Base-by-base conservation (phyloP, 1,140 invertebrate species). In the Dryas iulia region DNA sequence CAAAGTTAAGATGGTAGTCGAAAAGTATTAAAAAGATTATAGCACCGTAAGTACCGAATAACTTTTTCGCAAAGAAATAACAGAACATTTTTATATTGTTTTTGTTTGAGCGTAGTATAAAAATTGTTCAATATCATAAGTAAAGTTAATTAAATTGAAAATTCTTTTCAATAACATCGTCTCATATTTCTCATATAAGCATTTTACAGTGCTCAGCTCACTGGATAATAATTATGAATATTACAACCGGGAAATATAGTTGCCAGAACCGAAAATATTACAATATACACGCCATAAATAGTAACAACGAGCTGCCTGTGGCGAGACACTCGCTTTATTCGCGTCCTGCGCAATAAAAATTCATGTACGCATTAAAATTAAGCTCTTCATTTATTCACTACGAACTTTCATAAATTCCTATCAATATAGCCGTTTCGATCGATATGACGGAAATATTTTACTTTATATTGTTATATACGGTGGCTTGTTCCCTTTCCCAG, bases 401-500 rank as follows among this genome's bases (percentile, higher is more conserved):
- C 10, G 18, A 31, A 33, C 57, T 59, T 53, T 52, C 24, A 66
- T 67, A 59, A 67, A 60, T 67, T 60, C 11, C 53, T 30, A 59
- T 59, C 56, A 30, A 69, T 65, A 53, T 69, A 8, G 52, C 52
- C 18, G 39, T 25, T 31, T 23, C 7, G 64, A 61, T 52, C 39
- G 60, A 54, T 62, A 31, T 54, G 47, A 59, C n/a, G 0, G 58
- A 6, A 54, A 54, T 54, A 21, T 60, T 35, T 60, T 47, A 6
- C 39, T 67, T 58, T 59, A 59, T 30, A 39, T 59, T 47, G 35
- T 59, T 59, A 30, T 39, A 59, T 53, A 59, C 33, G 56, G 18
- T 5, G 12, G 11, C 23, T 47, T 30, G n/a, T 64, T 74, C 52
- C 52, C 53, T 71, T 81, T 77, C 81, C 64, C 72, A 66, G 76